phyloP scores from a whole-genome alignment of 2,113 vertebrate species.

The Equus przewalskii region DNA sequence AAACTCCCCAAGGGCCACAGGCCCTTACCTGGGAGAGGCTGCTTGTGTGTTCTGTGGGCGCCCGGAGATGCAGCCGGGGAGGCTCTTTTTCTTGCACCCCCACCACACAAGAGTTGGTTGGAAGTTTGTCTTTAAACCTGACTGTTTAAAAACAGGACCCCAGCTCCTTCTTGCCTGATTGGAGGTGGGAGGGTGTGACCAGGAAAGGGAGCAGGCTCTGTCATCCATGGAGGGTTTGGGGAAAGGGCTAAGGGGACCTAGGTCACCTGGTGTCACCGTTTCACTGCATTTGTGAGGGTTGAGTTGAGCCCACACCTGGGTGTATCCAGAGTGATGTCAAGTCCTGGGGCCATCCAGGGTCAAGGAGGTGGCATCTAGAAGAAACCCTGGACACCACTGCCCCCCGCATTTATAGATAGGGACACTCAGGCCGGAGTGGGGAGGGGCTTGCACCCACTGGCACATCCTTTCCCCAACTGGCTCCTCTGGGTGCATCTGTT shows the following conservation, averaged over 20 bases:
- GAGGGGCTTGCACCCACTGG: too few relatives aligned
- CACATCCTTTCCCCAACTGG: neutral
- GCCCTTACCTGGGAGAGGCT: neutral
- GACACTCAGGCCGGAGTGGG: neutral
- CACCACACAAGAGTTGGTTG: neutral
- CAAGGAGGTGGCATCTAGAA: neutral
- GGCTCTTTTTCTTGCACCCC: neutral
- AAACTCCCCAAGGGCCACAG: neutral
- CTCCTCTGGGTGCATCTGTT: neutral
- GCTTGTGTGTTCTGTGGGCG: neutral
- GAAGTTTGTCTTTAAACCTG: neutral
- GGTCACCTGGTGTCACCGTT: rapidly evolving
- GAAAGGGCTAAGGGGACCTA: rapidly evolving
- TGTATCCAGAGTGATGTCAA: neutral
- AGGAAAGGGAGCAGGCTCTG: neutral
- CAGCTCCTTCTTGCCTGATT: neutral
- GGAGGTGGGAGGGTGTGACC: neutral
- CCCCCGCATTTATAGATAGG: neutral
- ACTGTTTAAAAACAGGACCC: neutral
- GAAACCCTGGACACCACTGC: neutral
- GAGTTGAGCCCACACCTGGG: neutral
- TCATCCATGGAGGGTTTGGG: neutral
- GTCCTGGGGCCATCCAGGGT: neutral
- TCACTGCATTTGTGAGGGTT: neutral
- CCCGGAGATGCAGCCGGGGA: rapidly evolving